A percentile compares a stretch with the other conserved stretches of the same genome.
Conservation (phyloP, 2,113 vertebrate species). For the Dasyurus viverrinus region DNA sequence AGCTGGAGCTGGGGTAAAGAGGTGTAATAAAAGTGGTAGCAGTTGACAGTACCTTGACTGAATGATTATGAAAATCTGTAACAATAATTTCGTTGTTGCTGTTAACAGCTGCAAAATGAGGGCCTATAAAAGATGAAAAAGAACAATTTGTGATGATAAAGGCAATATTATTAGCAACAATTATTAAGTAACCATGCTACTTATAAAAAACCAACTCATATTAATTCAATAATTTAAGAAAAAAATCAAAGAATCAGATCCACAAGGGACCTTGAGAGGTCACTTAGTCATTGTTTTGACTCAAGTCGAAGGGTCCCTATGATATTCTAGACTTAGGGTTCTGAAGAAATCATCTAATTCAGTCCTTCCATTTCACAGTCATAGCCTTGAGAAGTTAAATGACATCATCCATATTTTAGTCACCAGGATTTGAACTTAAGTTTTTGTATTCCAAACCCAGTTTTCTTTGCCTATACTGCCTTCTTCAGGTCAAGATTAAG, state of each 20-base stretch:
- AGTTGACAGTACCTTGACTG: constrained; percentile 92
- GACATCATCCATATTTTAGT: neutral
- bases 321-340: neutral
- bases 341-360: neutral
- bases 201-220: neutral
- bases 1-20: neutral
- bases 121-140: constrained; percentile 86
- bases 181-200: neutral
- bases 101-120: constrained; percentile 96
- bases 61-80: constrained; percentile 99
- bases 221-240: constrained; percentile 30
- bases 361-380: neutral
- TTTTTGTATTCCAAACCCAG: neutral
- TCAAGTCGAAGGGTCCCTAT: neutral
- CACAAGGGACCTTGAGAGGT: neutral
- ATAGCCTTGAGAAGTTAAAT: neutral
- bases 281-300: neutral
- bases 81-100: constrained; percentile 98
- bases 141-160: constrained; percentile 17
- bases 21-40: constrained; percentile 29
- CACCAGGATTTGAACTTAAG: neutral
- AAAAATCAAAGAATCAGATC: neutral
- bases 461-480: neutral
- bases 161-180: neutral
- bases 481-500: neutral